Evolutionary conservation across 2,113 vertebrate genomes (phyloP), one percentile per base, ranked within the genome.

Genomic region (Oryzias javanicus): DNA sequence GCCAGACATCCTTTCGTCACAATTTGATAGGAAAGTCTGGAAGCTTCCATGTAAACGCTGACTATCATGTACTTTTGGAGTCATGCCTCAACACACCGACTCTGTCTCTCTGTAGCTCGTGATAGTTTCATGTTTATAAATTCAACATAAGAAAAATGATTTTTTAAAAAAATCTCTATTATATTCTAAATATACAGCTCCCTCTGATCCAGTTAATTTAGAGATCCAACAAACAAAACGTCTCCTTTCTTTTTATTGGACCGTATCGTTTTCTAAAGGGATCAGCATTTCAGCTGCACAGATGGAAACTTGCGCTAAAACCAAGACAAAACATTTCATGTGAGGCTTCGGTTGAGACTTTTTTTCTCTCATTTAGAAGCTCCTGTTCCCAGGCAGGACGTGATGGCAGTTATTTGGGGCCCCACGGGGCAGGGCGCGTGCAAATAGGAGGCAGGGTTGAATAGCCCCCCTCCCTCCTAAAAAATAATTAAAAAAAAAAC

Each of bases 301-400:
- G 89, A 92, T 91, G 89, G 86, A 82, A 60, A 89, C 80, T 88
- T 83, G 89, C 79, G 86, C 89, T 67, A 40, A 76, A 85, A 81
- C 70, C 72, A 79, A 75, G 80, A 89, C 88, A 89, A 88, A 88
- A 29, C 46, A 27, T 67, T 72, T 76, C 59, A 89, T 90, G 83
- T 53, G 85, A 91, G 89, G 76, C 59, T 71, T 66, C 63, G 66
- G 62, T 40, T 66, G 44, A 49, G 70, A 47, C 60, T 67, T 70
- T 70, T 66, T 47, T 53, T 56, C 40, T 72, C 49, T 66, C 61
- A 78, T 72, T 56, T 76, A 45, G 22, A 61, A 67, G 65, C 57
- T 22, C 74, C 65, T 35, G 52, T 77, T 81, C 82, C 69, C 74
- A 82, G 60, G 67, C 69, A 85, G 72, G 72, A 72, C 69, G 44